Percentiles rank a stretch among this genome's conserved stretches.
Conservation (phyloP, 2,888 invertebrate species). For the Ischnura elegans region DNA sequence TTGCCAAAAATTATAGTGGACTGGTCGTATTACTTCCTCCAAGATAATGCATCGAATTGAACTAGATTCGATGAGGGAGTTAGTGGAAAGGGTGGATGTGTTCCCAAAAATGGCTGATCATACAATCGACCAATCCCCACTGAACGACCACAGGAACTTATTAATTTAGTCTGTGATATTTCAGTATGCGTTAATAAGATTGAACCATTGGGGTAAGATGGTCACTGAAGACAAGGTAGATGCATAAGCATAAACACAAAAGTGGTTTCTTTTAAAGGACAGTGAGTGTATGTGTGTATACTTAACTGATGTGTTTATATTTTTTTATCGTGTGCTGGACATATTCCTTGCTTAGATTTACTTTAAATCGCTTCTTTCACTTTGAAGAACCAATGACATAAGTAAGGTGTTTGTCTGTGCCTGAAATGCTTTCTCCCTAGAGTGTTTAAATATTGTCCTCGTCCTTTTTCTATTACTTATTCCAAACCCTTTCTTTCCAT, state of each 20-base stretch:
- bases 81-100: background rate
- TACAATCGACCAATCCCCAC: background rate
- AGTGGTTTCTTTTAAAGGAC: background rate
- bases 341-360: no score
- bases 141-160: background rate
- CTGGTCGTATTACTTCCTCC: background rate
- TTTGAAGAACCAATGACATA: no score
- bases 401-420: no score
- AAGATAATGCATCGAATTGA: no score
- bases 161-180: background rate
- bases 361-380: no score
- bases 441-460: no score
- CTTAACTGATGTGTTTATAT: no score
- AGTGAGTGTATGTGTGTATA: no score
- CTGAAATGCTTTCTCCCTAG: no score
- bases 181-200: background rate
- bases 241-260: background rate
- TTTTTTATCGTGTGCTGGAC: no score
- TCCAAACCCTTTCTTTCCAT: no score
- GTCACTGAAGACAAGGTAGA: background rate
- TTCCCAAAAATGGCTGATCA: background rate
- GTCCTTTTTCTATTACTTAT: no score
- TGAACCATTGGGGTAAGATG: background rate
- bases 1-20: background rate
- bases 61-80: background rate